phyloP scores from a whole-genome alignment of 2,113 vertebrate species.

The Rhizomys pruinosus region DNA sequence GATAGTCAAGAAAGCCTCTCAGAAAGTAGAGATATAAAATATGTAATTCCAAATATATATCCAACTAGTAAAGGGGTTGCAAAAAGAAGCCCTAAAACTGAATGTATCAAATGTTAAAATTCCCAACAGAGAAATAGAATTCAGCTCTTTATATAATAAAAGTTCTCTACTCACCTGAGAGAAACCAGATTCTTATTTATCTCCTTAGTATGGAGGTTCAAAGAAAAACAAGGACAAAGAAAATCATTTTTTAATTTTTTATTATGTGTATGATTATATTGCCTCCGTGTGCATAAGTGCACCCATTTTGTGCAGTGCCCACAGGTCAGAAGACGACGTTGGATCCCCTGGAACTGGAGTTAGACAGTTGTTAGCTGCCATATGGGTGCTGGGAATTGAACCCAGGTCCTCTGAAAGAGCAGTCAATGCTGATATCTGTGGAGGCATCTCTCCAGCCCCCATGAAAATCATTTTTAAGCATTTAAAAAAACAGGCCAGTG shows the following conservation, averaged over 20 bases:
- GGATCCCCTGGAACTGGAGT: no score
- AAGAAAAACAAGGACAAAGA: constrained; percentile 36
- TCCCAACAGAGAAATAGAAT: constrained; percentile 10
- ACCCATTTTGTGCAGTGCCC: no score
- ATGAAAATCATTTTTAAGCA: no score
- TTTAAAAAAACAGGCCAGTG: not conserved
- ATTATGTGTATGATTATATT: no score
- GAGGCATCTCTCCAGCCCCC: no score
- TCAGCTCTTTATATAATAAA: constrained; percentile 51
- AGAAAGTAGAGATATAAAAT: not conserved
- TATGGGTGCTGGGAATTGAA: no score
- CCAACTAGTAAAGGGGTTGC: not conserved
- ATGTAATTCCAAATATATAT: not conserved
- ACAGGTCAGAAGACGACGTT: no score
- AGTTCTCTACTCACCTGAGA: constrained; percentile 35
- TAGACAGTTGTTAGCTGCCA: no score
- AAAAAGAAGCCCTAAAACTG: constrained; percentile 42
- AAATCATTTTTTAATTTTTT: not conserved
- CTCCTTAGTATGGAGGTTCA: constrained; percentile 57
- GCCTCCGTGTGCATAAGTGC: no score
- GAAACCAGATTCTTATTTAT: constrained; percentile 48
- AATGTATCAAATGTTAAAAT: constrained; percentile 50
- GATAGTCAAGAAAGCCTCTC: constrained; percentile 9
- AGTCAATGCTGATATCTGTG: no score
- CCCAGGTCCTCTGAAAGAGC: no score